These are phyloP conservation scores for Xenopus laevis DNA, from an alignment of 2,113 vertebrate species.

Conservation along the genomic window DNA sequence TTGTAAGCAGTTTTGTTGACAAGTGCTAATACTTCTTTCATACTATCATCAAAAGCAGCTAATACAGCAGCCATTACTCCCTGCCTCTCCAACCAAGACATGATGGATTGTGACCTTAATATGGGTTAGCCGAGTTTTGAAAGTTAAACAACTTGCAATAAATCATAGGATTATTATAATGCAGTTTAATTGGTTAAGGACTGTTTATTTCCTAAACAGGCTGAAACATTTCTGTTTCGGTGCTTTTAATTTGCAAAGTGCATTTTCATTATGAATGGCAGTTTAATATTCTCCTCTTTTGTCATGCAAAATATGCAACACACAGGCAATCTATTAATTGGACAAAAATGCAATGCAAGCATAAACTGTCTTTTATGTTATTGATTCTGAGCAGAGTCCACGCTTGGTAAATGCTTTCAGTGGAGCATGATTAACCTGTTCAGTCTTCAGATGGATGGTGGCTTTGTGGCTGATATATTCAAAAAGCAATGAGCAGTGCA, in stretches of 20 bases:
- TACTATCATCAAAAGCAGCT: conserved; percentile 99
- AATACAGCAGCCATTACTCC: conserved; percentile 98
- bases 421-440: conserved; percentile 66
- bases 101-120: conserved; percentile 99
- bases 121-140: conserved; percentile 98
- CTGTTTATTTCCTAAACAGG: conserved; percentile 99
- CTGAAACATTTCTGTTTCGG: conserved; percentile 93
- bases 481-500: not conserved
- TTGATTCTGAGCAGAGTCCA: conserved; percentile 65
- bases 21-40: conserved; percentile 99
- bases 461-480: not conserved
- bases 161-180: conserved; percentile 99
- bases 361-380: conserved; percentile 84
- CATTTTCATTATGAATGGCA: conserved; percentile 99
- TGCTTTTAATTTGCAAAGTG: conserved; percentile 99
- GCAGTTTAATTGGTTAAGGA: conserved; percentile 99
- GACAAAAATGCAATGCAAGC: conserved; percentile 92
- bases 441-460: not conserved
- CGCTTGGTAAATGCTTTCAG: conserved; percentile 78
- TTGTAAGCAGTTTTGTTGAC: conserved; percentile 99
- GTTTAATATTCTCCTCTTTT: conserved; percentile 98
- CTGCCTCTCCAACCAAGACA: conserved; percentile 92
- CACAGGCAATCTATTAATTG: conserved; percentile 99
- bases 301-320: conserved; percentile 98
- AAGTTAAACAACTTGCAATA: conserved; percentile 99